Base-by-base conservation (phyloP, 35 echinoderm and acorn worm species). In the Apostichopus japonicus region DNA sequence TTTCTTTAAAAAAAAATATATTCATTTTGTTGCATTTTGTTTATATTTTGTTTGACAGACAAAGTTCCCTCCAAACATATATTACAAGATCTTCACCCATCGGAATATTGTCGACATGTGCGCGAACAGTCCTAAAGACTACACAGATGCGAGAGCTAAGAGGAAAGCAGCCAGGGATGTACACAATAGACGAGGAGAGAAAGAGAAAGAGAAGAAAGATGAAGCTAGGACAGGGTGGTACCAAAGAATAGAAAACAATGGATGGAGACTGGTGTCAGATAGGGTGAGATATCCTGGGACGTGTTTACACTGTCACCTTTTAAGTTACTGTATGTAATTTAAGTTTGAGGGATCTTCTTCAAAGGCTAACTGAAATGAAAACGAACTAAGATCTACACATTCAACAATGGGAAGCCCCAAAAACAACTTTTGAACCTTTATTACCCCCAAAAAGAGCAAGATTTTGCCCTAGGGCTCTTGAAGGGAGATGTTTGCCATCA, bases 71-170 rank as follows among this genome's bases (percentile, higher is more conserved):
- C 94, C 97, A 0, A 99, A 99, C 57, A 99, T 99, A n/a, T 99
- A 99, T 95, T 99, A 99, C 92, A 99, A 99, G 95, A 99, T 99
- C 61, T 99, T 95, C 88, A 99, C 97, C 7, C 97, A 99, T 79
- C 95, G 95, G 51, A 92, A 94, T 67, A 94, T 99, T 16, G 92
- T 96, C 8, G 97, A 99, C 93, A 96, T 99, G 97, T 99, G 97
- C 84, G 97, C 97, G 27, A 99, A 99, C 88, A 99, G 97, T 70
- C 97, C 97, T 15, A 99, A 99, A 87, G 97, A 99, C 67, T 99
- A 99, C 92, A 99, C 97, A 11, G 80, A 17, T 19, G 87, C 95
- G n/a, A 55, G 21, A 9, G 78, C 88, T 10, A 99, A 99, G 71
- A 91, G 97, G 13, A 82, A 84, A 54, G 95, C 93, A 17, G 97